Evolutionary conservation across 37 sponge, comb jelly and placozoan genomes (phyloP), one percentile per base, ranked within the genome.

Genomic region (Diacarnus erythraeanus): DNA sequence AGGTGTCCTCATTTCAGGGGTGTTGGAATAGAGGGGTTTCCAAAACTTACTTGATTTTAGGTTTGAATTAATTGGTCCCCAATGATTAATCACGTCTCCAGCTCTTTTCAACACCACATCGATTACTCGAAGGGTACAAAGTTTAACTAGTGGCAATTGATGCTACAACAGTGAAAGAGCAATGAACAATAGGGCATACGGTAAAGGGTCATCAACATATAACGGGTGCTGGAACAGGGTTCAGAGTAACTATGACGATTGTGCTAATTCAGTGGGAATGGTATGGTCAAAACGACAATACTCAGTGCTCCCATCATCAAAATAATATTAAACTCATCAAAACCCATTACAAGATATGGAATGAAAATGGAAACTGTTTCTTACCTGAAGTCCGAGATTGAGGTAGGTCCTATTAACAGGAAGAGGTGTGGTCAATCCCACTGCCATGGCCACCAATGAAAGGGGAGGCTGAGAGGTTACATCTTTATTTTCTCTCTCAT

Each of bases 231-330:
- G n/a, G n/a, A n/a, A 27, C 3, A 30, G 56, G 68, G 79, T 79
- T 87, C 87, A 87, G 87, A 81, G 87, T 87, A 87, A 87, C 87
- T 87, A 87, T 87, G 87, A 87, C 87, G 63, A 37, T 10, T 38
- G 35, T 9, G 8, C 5, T 9, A 51, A 42, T 17, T 78, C 79
- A 78, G 15, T 41, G 61, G 40, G 63, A 72, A 73, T 66, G 27
- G 73, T 42, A 30, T 30, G 29, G 42, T 40, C 85, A 30, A 84
- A 66, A 43, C 77, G 78, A 59, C 71, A 67, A 57, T 71, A 71
- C 43, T 2, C 0, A 27, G 18, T 3, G 37, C 42, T 22, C 42
- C 51, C n/a, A 44, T 75, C 39, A n/a, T 36, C n/a, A 33, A 30
- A 66, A 35, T 21, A 76, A 59, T 59, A 57, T 60, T 0, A 47